Base-by-base conservation (phyloP, 1,140 invertebrate species). In the Spodoptera litura region DNA sequence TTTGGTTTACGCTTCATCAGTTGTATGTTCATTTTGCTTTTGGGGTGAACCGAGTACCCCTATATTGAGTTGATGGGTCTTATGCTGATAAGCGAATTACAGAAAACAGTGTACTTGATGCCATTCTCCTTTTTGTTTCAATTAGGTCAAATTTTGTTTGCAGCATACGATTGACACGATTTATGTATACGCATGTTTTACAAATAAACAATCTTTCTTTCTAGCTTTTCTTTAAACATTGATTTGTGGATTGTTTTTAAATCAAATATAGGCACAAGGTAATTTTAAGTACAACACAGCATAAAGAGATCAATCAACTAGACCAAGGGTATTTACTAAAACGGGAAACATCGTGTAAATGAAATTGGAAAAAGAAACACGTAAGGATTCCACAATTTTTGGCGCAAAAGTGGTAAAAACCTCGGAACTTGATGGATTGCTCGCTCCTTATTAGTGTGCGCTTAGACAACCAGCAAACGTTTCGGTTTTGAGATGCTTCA, bases 391-490 rank as follows among this genome's bases (percentile, higher is more conserved):
- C 61, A 27, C 71, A 66, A 55, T 79, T 79, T 75, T 74, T 66
- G 70, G 70, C 56, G 52, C 53, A 44, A 79, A 79, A 66, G 52
- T 66, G 58, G 68, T 72, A 75, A 80, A 78, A 78, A 61, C 71
- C 61, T 68, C 49, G 13, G 44, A 44, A 20, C 61, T 81, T 81
- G 80, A 81, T 81, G 76, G 76, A 81, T 81, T 64, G 76, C 71
- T 55, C 15, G 55, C 62, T 75, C 51, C 80, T 81, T 81, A 81
- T 78, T 81, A 81, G 62, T 55, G 76, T 20, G 51, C 64, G 80
- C 38, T 75, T 75, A 78, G 56, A 56, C 61, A 62, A 20, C 72
- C 11, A 73, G 58, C 56, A 59, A 74, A 74, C 55, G 72, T 75
- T 75, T 62, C 44, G 72, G 58, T 51, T 73, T 44, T 12, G 38